Conservation (phyloP, 2,113 vertebrate genomes). For the Axis porcinus region DNA sequence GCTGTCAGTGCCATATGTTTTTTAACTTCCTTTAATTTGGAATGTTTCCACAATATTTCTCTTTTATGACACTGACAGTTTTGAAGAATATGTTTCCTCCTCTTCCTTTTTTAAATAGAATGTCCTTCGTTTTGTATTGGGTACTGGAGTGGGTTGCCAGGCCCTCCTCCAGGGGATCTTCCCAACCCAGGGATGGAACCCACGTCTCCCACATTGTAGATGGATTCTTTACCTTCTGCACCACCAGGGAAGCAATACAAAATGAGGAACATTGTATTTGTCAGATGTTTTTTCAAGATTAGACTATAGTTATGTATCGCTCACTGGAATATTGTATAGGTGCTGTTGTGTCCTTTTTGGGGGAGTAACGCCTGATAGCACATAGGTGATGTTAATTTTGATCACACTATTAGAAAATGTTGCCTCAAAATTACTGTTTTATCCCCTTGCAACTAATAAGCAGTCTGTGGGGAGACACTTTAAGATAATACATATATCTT, state of each 20-base stretch:
- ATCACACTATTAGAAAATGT: background rate
- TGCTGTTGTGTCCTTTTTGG: background rate
- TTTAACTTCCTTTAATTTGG: background rate
- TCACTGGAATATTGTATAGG: background rate
- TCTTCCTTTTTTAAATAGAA: background rate
- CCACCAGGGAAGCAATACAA: background rate
- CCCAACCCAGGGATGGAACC: background rate
- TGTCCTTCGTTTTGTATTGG: background rate
- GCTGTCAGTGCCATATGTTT: background rate
- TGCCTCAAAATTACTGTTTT: background rate
- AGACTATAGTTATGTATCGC: background rate
- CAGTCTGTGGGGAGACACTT: background rate
- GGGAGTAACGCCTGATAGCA: background rate
- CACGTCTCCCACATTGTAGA: background rate
- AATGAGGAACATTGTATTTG: background rate
- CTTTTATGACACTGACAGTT: slow-evolving; percentile 4
- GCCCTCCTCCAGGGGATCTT: background rate
- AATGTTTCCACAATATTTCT: background rate
- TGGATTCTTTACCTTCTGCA: rapidly evolving
- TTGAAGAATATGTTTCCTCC: background rate
- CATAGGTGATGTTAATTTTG: background rate
- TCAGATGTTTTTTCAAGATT: background rate
- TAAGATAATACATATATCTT: background rate
- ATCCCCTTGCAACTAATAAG: background rate
- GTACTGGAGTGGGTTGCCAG: background rate